These are phyloP conservation scores for Nemopilema nomurai DNA, from an alignment of 30 jellyfish, hydroid and myxozoan genomes.

Conservation along the genomic window DNA sequence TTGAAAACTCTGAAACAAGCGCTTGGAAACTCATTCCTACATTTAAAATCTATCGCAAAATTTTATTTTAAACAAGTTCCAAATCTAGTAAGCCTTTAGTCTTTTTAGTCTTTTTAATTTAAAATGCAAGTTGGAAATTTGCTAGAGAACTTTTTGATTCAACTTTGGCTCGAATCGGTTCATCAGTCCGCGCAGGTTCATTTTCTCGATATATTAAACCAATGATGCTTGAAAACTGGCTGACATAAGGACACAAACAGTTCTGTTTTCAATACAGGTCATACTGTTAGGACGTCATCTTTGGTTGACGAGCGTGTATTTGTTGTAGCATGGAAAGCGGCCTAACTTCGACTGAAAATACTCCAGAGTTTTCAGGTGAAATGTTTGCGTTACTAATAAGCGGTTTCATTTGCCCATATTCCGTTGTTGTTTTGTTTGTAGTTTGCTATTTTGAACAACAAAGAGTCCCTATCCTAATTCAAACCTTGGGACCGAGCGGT, in stretches of 20 bases:
- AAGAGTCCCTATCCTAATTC: not conserved
- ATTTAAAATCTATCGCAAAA: no score
- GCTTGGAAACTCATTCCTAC: no score
- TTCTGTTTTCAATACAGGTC: constrained; percentile 23
- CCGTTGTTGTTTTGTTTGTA: constrained; percentile 2
- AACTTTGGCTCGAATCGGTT: no score
- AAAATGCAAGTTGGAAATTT: no score
- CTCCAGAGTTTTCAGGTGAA: not conserved
- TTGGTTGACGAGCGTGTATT: not conserved
- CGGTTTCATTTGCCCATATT: constrained; percentile 17
- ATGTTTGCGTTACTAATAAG: constrained; percentile 23
- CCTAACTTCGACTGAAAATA: constrained; percentile 3
- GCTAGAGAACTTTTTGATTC: no score
- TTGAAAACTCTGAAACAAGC: no score
- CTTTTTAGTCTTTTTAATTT: no score
- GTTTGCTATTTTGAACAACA: constrained; percentile 2
- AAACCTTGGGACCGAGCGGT: not conserved
- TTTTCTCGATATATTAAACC: no score
- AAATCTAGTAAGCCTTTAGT: no score
- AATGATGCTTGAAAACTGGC: no score
- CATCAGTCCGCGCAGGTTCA: no score
- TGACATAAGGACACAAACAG: not conserved
- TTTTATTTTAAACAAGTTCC: no score
- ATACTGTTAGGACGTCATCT: not conserved
- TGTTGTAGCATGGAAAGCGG: constrained; percentile 23